phyloP scores from a whole-genome alignment of 2,888 invertebrate genomes.

The Halictus ligatus region DNA sequence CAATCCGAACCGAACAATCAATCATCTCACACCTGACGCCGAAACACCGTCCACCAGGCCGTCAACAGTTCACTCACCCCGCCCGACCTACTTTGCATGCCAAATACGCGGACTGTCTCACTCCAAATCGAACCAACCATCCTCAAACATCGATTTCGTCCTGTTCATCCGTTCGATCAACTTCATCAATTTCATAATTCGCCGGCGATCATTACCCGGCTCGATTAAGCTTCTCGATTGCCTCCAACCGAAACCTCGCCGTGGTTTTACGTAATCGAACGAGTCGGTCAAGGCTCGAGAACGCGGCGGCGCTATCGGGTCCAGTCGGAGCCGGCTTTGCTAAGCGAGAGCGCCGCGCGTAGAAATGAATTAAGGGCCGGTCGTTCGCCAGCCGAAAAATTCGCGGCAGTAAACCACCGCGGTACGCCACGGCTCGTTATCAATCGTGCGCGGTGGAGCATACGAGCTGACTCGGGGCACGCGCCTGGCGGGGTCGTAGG shows the following conservation, averaged over 20 bases:
- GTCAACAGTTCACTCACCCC: neutral
- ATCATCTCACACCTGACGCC: neutral
- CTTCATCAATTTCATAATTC: neutral
- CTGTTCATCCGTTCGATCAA: no score
- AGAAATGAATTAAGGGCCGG: conserved; percentile 44
- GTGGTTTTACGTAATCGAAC: conserved; percentile 27
- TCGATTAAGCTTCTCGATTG: neutral
- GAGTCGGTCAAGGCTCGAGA: conserved; percentile 47
- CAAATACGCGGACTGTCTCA: neutral
- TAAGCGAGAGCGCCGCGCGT: neutral
- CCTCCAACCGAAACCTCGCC: conserved; percentile 3
- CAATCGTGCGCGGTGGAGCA: conserved; percentile 71
- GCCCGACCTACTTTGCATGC: neutral
- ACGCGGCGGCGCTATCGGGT: neutral
- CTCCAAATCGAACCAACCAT: no score
- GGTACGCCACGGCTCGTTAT: conserved; percentile 68
- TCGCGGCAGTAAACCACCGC: conserved; percentile 48
- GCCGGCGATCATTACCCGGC: neutral
- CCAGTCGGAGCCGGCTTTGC: neutral
- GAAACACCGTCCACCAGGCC: neutral
- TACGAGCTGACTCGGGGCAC: conserved; percentile 80
- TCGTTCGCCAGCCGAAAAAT: conserved; percentile 47
- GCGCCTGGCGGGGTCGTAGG: conserved; percentile 78
- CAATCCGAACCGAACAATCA: no score
- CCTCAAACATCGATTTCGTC: neutral